phyloP scores from a whole-genome alignment of 2,113 vertebrate genomes.

The Carlito syrichta region DNA sequence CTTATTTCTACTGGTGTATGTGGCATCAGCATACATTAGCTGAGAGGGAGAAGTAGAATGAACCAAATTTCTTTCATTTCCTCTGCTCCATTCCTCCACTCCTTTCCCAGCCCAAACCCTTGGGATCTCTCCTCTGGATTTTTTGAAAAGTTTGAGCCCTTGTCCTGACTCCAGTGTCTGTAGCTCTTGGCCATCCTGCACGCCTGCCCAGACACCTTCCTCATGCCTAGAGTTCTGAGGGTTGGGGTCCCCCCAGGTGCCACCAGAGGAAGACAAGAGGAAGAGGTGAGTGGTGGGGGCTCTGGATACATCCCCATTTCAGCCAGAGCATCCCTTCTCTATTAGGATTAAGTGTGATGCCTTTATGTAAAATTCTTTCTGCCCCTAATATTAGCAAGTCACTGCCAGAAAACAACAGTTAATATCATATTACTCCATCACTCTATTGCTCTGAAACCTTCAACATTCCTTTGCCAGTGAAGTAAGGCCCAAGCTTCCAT shows the following conservation, averaged over 20 bases:
- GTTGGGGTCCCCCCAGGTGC: not conserved
- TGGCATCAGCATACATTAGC: accelerated
- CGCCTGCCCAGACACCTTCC: not conserved
- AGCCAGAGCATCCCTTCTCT: not conserved
- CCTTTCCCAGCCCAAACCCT: not conserved
- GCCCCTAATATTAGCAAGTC: not conserved
- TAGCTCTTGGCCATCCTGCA: not conserved
- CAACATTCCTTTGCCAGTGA: not conserved
- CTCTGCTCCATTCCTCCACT: not conserved
- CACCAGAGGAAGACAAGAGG: not conserved
- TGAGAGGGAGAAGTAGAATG: not conserved
- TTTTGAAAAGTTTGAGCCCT: not conserved
- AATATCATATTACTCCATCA: not conserved
- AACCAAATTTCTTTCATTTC: not conserved
- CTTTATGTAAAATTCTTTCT: not conserved
- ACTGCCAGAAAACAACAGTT: not conserved
- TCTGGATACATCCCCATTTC: not conserved
- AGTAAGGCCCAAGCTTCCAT: not conserved
- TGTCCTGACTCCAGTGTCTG: not conserved
- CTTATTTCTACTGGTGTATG: not conserved
- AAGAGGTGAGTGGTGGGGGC: not conserved
- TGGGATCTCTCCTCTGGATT: not conserved
- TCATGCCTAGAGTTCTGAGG: not conserved
- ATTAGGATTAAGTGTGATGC: not conserved
- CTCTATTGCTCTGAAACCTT: not conserved